Evolutionary conservation across 2,797 vertebrate genomes (phyloP).

Genomic region (Poliocrania exsul): DNA sequence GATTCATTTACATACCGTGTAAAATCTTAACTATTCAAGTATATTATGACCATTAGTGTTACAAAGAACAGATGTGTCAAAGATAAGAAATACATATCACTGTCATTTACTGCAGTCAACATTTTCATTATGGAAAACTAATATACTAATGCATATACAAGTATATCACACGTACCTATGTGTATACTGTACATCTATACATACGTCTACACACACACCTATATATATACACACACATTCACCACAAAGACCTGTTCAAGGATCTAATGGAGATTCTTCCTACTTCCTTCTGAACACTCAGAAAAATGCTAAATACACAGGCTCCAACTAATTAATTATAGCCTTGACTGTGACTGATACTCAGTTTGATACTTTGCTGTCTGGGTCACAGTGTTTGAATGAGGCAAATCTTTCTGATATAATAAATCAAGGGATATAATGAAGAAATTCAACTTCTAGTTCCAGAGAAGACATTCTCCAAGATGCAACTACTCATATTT

Average conservation of each 20-base stretch:
- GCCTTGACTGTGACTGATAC: background rate
- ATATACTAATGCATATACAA: background rate
- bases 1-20: background rate
- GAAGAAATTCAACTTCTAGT: background rate
- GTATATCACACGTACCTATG: background rate
- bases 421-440: background rate
- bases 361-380: background rate
- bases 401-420: background rate
- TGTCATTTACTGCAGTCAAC: background rate
- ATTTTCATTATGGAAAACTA: background rate
- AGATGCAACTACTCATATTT: background rate
- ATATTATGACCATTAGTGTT: background rate
- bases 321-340: background rate
- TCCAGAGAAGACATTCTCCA: background rate
- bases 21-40: slow-evolving; percentile 14
- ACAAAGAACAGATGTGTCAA: background rate
- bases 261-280: background rate
- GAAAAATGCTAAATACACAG: background rate
- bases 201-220: background rate
- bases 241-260: background rate
- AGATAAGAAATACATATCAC: background rate
- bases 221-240: background rate
- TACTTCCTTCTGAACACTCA: background rate
- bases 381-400: background rate
- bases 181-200: background rate